Percentiles rank a stretch among this genome's conserved stretches.
Conservation (phyloP, 2,888 invertebrate genomes). For the Rotaria magnacalcarata region DNA sequence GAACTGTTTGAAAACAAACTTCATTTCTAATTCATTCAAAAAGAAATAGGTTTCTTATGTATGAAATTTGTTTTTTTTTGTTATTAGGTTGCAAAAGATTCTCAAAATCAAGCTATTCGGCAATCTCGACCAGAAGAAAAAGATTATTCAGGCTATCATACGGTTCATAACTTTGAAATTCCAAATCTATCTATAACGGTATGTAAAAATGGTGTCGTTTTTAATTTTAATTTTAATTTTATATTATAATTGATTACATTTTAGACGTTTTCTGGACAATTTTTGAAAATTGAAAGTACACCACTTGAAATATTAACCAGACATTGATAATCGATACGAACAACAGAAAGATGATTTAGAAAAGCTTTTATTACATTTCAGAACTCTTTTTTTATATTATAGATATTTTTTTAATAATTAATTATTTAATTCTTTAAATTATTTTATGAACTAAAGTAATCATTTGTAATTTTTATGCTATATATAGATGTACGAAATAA, state of each 20-base stretch:
- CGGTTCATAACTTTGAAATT: constrained; percentile 45
- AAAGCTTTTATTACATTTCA: too few species aligned
- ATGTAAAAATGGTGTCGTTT: neutral
- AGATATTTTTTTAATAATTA: neutral
- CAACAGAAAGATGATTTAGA: neutral
- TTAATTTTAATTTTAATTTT: neutral
- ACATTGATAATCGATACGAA: neutral
- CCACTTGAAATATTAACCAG: neutral
- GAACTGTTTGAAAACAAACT: too few species aligned
- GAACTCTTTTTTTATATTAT: too few species aligned
- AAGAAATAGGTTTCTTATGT: neutral
- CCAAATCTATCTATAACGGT: constrained; percentile 45
- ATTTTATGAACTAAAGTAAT: too few species aligned
- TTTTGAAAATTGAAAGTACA: neutral
- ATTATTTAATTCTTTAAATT: neutral
- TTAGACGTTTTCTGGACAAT: neutral
- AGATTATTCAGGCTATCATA: constrained; percentile 35
- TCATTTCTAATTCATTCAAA: too few species aligned
- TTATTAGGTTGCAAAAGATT: constrained; percentile 32
- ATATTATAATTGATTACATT: neutral
- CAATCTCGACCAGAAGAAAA: constrained; percentile 44
- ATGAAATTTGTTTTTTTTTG: neutral
- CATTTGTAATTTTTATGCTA: too few species aligned
- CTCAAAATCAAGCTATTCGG: constrained; percentile 40
- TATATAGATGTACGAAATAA: too few species aligned